phyloP scores from a whole-genome alignment of 1,140 invertebrate genomes.

The Littorina saxatilis region DNA sequence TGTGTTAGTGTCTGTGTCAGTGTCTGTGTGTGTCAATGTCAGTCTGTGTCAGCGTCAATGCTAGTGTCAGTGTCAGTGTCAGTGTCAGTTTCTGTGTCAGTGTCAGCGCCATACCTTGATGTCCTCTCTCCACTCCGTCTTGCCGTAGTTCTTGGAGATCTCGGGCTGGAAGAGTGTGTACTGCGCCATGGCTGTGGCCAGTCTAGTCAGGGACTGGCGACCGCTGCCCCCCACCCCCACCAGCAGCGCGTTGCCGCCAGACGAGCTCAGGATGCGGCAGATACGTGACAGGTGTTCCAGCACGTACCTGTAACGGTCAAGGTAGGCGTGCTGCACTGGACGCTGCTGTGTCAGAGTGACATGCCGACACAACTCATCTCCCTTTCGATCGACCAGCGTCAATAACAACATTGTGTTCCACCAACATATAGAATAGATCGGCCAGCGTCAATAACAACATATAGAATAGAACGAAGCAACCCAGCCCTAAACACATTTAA shows the following conservation, averaged over 20 bases:
- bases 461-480: too few species aligned
- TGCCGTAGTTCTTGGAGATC: conserved; percentile 76
- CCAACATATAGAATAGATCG: too few species aligned
- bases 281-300: conserved; percentile 76
- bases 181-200: conserved; percentile 74
- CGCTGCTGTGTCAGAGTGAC: not conserved
- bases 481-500: too few species aligned
- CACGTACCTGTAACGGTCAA: conserved; percentile 77
- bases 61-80: not conserved
- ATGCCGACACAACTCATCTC: not conserved
- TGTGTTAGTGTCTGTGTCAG: too few species aligned
- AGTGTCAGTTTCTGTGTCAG: too few species aligned
- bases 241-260: conserved; percentile 74
- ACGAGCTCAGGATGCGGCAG: conserved; percentile 72
- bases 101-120: conserved; percentile 63
- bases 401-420: too few species aligned
- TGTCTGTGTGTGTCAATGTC: not conserved
- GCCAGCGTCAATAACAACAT: too few species aligned
- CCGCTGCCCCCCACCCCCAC: conserved; percentile 76
- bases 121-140: conserved; percentile 75
- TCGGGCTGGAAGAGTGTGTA: conserved; percentile 74
- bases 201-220: conserved; percentile 73
- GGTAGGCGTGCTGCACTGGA: too few species aligned
- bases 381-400: too few species aligned
- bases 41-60: not conserved